phyloP scores from a whole-genome alignment of 1,140 invertebrate species.

The Drosophila ficusphila region DNA sequence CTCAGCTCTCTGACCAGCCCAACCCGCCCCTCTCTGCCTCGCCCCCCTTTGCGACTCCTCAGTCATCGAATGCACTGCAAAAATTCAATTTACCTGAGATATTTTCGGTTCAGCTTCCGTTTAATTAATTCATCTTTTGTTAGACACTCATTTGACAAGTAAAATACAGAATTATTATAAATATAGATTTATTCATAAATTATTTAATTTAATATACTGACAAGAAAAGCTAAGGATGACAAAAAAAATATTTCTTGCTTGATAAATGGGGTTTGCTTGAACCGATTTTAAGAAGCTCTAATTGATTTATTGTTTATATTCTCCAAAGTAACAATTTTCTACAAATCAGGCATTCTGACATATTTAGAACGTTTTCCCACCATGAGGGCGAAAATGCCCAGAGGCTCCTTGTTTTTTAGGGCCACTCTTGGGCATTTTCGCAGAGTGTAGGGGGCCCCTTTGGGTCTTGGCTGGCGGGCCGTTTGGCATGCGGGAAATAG shows the following conservation, averaged over 20 bases:
- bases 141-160: too few relatives aligned
- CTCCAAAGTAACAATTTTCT: not conserved
- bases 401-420: not conserved
- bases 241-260: too few relatives aligned
- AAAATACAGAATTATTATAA: too few relatives aligned
- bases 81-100: not conserved
- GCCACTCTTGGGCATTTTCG: constrained; percentile 6
- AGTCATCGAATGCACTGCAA: not conserved
- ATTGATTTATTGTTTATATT: too few relatives aligned
- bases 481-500: constrained; percentile 80
- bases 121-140: too few relatives aligned
- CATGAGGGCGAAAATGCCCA: constrained; percentile 4
- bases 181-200: too few relatives aligned
- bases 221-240: too few relatives aligned
- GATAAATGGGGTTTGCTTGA: too few relatives aligned
- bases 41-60: constrained; percentile 5
- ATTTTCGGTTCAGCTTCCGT: too few relatives aligned
- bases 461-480: constrained; percentile 60
- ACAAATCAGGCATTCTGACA: not conserved
- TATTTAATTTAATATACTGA: too few relatives aligned
- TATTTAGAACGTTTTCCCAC: not conserved
- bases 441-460: constrained; percentile 52
- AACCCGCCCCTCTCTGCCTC: not conserved
- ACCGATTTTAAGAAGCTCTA: too few relatives aligned
- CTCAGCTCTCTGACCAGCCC: constrained; percentile 10